phyloP scores from a whole-genome alignment of 2,888 invertebrate genomes.

The Bugula neritina region DNA sequence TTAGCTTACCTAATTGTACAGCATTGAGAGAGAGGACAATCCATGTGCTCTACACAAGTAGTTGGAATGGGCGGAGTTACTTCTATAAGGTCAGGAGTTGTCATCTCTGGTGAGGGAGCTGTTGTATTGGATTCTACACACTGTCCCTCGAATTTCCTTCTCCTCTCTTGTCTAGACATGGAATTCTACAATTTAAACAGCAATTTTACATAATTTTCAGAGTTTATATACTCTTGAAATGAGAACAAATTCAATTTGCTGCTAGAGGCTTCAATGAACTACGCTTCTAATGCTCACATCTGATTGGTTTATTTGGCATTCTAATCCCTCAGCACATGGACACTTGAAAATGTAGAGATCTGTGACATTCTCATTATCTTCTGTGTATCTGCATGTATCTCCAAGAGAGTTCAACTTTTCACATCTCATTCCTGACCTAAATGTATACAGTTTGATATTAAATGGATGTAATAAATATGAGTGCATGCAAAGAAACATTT shows the following conservation, averaged over 20 bases:
- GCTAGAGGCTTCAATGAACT: not conserved
- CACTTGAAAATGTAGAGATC: not conserved
- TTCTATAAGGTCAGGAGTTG: not conserved
- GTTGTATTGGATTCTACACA: no score
- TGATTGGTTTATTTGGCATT: no score
- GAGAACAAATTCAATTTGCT: no score
- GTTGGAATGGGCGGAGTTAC: not conserved
- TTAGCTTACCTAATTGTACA: no score
- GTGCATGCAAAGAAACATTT: no score
- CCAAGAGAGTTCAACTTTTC: not conserved
- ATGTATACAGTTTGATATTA: not conserved
- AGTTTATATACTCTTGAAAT: no score
- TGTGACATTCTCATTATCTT: not conserved
- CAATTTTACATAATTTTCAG: no score
- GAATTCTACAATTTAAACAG: not conserved
- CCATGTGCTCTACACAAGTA: not conserved
- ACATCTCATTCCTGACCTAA: not conserved
- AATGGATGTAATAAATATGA: no score
- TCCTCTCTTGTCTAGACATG: not conserved
- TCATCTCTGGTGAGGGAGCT: no score
- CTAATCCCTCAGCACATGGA: not conserved
- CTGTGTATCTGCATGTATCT: not conserved
- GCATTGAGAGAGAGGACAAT: constrained; percentile 15
- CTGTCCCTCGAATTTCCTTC: not conserved
- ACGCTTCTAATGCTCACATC: not conserved